phyloP scores from a whole-genome alignment of 2,113 vertebrate species.

The Thomomys bottae region DNA sequence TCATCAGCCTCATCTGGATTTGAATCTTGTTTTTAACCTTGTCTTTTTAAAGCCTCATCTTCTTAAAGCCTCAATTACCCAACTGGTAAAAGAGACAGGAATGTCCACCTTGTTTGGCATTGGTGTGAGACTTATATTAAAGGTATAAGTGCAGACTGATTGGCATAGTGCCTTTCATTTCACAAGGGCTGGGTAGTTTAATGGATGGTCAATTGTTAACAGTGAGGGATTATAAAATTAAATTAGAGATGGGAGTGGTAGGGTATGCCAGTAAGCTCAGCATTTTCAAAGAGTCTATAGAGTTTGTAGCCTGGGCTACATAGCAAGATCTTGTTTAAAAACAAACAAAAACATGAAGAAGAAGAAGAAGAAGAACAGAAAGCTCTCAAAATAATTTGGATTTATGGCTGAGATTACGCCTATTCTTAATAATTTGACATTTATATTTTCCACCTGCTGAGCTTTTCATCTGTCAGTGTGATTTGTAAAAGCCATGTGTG shows the following conservation, averaged over 20 bases:
- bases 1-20: neutral
- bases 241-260: too few relatives aligned
- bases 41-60: neutral
- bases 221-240: neutral
- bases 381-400: neutral
- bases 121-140: neutral
- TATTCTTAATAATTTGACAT: neutral
- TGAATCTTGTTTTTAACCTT: neutral
- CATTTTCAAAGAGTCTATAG: too few relatives aligned
- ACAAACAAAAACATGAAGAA: too few relatives aligned
- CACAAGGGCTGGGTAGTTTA: neutral
- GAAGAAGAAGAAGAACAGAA: too few relatives aligned
- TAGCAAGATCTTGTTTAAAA: too few relatives aligned
- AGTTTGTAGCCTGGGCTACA: too few relatives aligned
- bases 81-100: neutral
- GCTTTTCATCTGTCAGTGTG: neutral
- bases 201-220: neutral
- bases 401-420: neutral
- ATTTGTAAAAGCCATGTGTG: conserved; percentile 5
- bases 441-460: neutral
- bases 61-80: neutral
- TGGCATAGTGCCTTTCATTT: neutral
- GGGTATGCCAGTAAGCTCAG: too few relatives aligned
- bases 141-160: neutral
- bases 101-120: neutral